Evolutionary conservation across 1,140 invertebrate species (phyloP), one percentile per base, ranked within the genome.

Genomic region (Leptinotarsa lineolata): DNA sequence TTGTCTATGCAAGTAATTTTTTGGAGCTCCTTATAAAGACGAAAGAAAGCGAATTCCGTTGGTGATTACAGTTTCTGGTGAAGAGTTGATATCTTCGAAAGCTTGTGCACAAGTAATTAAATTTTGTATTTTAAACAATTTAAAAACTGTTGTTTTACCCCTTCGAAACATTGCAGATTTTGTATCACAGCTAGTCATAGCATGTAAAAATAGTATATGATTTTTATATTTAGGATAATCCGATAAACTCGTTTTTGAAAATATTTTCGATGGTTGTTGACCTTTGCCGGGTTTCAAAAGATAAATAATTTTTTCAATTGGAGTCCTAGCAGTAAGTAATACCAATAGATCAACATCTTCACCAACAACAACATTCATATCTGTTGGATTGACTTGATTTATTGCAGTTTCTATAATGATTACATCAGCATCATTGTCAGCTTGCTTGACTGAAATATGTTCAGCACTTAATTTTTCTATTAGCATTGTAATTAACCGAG

Each of bases 121-220:
- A n/a, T n/a, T n/a, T n/a, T n/a, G n/a, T n/a, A n/a, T n/a, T n/a
- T n/a, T n/a, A n/a, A n/a, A n/a, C n/a, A n/a, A n/a, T n/a, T n/a
- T n/a, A n/a, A n/a, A n/a, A n/a, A n/a, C n/a, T n/a, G n/a, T n/a
- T n/a, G n/a, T n/a, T n/a, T 70, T 59, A 59, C 68, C 4, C 54
- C 68, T 70, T 5, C 48, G 46, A 2, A 2, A 70, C n/a, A 60
- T 21, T 58, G 68, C 58, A 6, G 21, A 59, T 60, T 1, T 46
- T 60, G 39, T 70, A 70, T 70, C 68, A 5, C 68, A 70, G 68
- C 68, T 8, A 58, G 48, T 70, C 59, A 70, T 70, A 54, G 46
- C 21, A 21, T 70, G 68, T 70, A 59, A 59, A 70, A 70, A 59
- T 24, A 70, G 48, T 20, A 70, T 39, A 70, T 70, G 39, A 67